Evolutionary conservation across 2,888 invertebrate genomes (phyloP), one percentile per base, ranked within the genome.

Genomic region (Scaptomyza parva): DNA sequence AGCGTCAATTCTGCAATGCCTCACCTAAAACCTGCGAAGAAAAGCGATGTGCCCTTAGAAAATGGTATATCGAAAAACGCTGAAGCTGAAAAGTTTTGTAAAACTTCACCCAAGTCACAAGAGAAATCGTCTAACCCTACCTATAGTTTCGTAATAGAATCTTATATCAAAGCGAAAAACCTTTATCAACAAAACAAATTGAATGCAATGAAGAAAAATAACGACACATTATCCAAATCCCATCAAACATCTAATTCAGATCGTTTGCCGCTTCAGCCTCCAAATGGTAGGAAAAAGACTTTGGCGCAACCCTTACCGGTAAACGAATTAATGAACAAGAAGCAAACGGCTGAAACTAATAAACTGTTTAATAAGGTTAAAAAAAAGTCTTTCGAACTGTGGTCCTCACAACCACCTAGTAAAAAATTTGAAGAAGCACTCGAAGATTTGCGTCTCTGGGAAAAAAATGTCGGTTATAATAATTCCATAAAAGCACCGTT

Each of bases 361-460:
- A 6, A 11, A 4, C 12, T 50, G 0, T 50, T 22, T 39, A 3
- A 3, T 6, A 54, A 3, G 9, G 48, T 55, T 2, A 65, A 47
- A 20, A 20, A 41, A 14, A 40, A n/a, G 1, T 40, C 35, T 0
- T 14, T 3, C 1, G 14, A 50, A 0, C 0, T 37, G n/a, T 57
- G 67, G 57, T 5, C 5, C 2, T 3, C 14, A 9, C 24, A 50
- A n/a, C 18, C 39, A 0, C 37, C 55, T 8, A 51, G 18, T 20
- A 48, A 17, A 2, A 43, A 50, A 11, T 11, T 37, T 7, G 33
- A 50, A 18, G 26, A 18, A 1, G 30, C 28, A 18, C 22, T 44
- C 2, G 9, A 22, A 11, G 14, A 53, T 22, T 3, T 45, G 9
- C 22, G 22, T 0, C n/a, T 8, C 0, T 48, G 35, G 26, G 40